Base-by-base conservation (phyloP, 2,888 invertebrate species). In the Odontocerum albicorne region DNA sequence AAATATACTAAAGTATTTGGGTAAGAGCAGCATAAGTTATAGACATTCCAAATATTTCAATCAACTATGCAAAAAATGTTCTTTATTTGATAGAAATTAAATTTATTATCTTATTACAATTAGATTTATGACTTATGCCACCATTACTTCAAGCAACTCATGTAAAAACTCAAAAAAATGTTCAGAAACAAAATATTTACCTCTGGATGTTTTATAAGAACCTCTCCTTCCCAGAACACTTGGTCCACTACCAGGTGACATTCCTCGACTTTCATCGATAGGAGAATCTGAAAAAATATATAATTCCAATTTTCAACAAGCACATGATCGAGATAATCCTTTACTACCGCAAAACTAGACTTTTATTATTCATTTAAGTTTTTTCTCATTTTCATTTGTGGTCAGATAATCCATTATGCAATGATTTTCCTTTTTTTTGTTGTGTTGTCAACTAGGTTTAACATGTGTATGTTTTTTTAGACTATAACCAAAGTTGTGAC, bases 131-230 rank as follows among this genome's bases (percentile, higher is more conserved):
- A 8, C 27, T 27, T 27, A 27, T 27, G 27, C 27, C 27, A n/a
- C n/a, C n/a, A 27, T 27, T 7, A 27, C 6, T 27, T 27, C 27
- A 27, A 44, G 44, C 57, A n/a, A n/a, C n/a, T n/a, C n/a, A n/a
- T n/a, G n/a, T n/a, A n/a, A n/a, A n/a, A n/a, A n/a, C n/a, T n/a
- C n/a, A n/a, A n/a, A n/a, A n/a, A n/a, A 60, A 56, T 38, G 54
- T 66, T 68, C 68, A 66, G 63, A 69, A 35, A 1, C 1, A 19
- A 33, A 13, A 36, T 3, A 75, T 85, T 79, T 73, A 92, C 92
- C 91, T 86, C 91, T 78, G 64, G 90, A 90, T 50, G 89, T 90
- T 77, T 92, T 92, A 79, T 91, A 92, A 36, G 91, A 91, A 72
- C 91, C 90, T 66, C 91, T 84, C 27, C 92, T 82, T 57, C 88